Conservation (phyloP, 2,113 vertebrate genomes). For the Anas platyrhynchos region DNA sequence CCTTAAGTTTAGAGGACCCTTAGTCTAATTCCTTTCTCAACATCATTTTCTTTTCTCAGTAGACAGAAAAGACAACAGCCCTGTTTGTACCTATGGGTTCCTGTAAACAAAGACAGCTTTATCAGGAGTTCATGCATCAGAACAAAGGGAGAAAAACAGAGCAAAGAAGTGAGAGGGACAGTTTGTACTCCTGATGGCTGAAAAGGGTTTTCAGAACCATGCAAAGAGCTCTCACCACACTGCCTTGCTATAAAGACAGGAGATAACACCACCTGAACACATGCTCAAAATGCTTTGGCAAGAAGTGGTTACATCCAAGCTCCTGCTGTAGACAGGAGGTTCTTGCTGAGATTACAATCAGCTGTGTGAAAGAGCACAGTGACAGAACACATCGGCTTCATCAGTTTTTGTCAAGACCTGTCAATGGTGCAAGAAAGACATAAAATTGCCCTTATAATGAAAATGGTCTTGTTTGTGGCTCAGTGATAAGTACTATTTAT, state of each 20-base stretch:
- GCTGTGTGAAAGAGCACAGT: not conserved
- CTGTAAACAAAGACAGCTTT: not conserved
- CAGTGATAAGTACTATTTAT: not conserved
- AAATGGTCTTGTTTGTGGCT: conserved; percentile 12
- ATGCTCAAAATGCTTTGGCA: not conserved
- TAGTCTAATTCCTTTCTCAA: not conserved
- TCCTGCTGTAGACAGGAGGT: not conserved
- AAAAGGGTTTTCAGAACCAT: not conserved
- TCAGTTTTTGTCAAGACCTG: not conserved
- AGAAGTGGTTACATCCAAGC: not conserved
- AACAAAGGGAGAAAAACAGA: not conserved
- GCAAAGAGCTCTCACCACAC: not conserved
- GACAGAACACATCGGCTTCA: not conserved
- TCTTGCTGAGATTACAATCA: conserved; percentile 41
- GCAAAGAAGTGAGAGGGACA: not conserved
- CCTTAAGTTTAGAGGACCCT: not conserved
- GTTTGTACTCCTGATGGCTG: not conserved
- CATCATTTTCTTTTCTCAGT: not conserved
- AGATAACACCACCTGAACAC: not conserved
- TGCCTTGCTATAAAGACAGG: not conserved
- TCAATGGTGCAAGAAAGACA: not conserved
- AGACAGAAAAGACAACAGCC: not conserved
- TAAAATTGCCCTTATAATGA: not conserved
- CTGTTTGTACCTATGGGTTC: not conserved
- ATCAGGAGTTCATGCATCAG: not conserved